Evolutionary conservation across 2,113 vertebrate genomes (phyloP).

Genomic region (Macrotus californicus): DNA sequence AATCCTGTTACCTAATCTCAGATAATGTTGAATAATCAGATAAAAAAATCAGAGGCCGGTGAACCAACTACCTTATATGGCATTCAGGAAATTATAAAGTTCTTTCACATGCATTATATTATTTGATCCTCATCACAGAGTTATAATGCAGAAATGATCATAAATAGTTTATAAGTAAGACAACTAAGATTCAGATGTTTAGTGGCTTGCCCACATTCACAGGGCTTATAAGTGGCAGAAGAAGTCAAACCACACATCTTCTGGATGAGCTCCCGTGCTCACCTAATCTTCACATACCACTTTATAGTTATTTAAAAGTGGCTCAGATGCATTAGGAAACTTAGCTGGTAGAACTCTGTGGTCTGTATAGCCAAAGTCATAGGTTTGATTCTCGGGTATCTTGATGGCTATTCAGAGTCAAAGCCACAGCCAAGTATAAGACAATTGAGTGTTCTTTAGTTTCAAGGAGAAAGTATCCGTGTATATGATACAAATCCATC

Average conservation of each 20-base stretch:
- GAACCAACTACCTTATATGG: background rate
- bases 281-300: background rate
- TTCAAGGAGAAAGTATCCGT: background rate
- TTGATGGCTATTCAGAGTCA: background rate
- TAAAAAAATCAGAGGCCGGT: background rate
- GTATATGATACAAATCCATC: background rate
- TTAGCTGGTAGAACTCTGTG: background rate
- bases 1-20: background rate
- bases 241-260: background rate
- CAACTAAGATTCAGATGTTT: background rate
- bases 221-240: background rate
- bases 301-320: background rate
- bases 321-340: background rate
- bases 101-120: background rate
- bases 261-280: background rate
- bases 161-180: background rate
- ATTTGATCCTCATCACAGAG: background rate
- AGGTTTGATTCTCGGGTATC: background rate
- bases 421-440: background rate
- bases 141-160: background rate
- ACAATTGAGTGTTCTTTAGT: background rate
- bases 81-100: background rate
- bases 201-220: background rate
- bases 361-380: background rate
- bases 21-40: background rate